Percentiles rank a stretch among this genome's conserved stretches.
Evolutionary conservation across 2,888 invertebrate genomes (phyloP).

Genomic region (Petrophora chlorosata): DNA sequence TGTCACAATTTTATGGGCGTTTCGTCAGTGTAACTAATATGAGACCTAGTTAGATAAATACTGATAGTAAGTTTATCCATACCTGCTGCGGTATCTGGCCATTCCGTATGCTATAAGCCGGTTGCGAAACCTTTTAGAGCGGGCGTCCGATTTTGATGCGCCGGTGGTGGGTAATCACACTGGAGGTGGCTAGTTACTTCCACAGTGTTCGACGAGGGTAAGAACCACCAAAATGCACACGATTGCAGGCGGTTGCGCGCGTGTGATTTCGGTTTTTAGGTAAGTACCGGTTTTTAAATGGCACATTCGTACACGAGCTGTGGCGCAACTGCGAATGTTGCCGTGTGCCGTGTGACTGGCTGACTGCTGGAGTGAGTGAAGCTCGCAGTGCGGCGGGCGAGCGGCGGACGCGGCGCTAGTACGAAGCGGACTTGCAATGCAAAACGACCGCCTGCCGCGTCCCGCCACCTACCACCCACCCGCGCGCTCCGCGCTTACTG

Average conservation of each 20-base stretch:
- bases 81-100: constrained; percentile 64
- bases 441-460: constrained; percentile 47
- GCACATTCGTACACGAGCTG: constrained; percentile 52
- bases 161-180: constrained; percentile 8
- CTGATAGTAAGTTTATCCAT: constrained; percentile 8
- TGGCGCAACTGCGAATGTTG: constrained; percentile 76
- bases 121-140: constrained; percentile 43
- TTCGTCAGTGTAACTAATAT: not conserved
- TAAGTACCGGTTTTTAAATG: constrained; percentile 14
- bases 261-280: constrained; percentile 2
- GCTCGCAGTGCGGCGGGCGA: constrained; percentile 37
- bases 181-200: constrained; percentile 8
- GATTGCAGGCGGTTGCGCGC: not conserved
- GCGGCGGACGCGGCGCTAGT: constrained; percentile 52
- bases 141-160: constrained; percentile 42
- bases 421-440: constrained; percentile 62
- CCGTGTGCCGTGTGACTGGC: constrained; percentile 77
- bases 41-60: not conserved
- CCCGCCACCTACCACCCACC: constrained; percentile 44
- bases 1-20: not conserved
- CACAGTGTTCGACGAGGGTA: constrained; percentile 8
- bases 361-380: constrained; percentile 47
- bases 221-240: constrained; percentile 17
- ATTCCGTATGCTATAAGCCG: constrained; percentile 61
- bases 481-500: constrained; percentile 26